Evolutionary conservation across 2,888 invertebrate genomes (phyloP), one percentile per base, ranked within the genome.

Genomic region (Lasius fuliginosus): DNA sequence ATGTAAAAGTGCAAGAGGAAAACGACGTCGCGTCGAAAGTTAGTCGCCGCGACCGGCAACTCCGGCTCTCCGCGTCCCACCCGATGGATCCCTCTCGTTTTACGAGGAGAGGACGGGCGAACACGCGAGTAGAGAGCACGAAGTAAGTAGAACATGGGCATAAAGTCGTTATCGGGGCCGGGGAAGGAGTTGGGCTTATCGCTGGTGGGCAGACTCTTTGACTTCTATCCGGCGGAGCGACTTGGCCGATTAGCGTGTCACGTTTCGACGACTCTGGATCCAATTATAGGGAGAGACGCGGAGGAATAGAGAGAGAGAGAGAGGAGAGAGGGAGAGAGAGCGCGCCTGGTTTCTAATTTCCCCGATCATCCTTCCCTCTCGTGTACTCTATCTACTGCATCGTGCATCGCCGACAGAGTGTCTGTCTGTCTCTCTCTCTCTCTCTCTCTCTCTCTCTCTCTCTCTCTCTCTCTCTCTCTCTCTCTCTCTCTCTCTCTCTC

Each of bases 231-330:
- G 71, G 85, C 75, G 82, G 60, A 76, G 76, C 83, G 79, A 86
- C 85, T 88, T 87, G 85, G 88, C 85, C 86, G 85, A 89, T 89
- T 89, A 85, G 75, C 88, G 62, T 76, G 77, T 42, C 60, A 68
- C 82, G 75, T 83, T 85, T 83, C 83, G 85, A 85, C 85, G 75
- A 85, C 75, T 85, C 76, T 64, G 71, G 83, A 85, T 85, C 85
- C 85, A 85, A 85, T 85, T 85, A 85, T 75, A 85, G 74, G 82
- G 60, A 56, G 73, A 71, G 81, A 84, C 73, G 33, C 74, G 64
- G 60, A 49, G 69, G 12, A 40, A 56, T 68, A 60, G 53, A 75
- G 60, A 56, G 62, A 75, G 60, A 56, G 62, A 74, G 46, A 53
- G 49, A 15, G 56, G 33, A n/a, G 15, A 60, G 23, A 9, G 53